These are phyloP conservation scores for Phymastichus coffea DNA, from an alignment of 1,140 invertebrate genomes.

Conservation along the genomic window DNA sequence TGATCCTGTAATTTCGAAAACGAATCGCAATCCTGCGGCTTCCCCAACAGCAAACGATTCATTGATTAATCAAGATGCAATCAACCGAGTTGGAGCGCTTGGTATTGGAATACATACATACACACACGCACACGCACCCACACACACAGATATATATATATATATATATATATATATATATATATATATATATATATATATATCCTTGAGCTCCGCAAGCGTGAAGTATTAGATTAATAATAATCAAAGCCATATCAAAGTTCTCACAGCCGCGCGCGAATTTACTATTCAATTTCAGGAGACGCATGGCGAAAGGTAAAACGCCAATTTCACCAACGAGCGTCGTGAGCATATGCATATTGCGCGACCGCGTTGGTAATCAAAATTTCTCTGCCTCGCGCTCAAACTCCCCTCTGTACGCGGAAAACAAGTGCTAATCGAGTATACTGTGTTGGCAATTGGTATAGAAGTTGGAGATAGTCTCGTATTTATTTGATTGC, in stretches of 20 bases:
- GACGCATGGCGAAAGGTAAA: neutral
- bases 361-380: neutral
- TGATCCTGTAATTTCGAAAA: neutral
- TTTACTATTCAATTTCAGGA: slow-evolving; percentile 18
- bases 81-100: no score
- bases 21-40: neutral
- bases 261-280: neutral
- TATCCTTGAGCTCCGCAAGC: neutral
- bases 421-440: no score
- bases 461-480: no score
- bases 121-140: no score
- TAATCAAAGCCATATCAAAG: neutral
- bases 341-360: neutral
- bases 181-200: no score
- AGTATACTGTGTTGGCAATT: no score
- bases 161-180: no score
- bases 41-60: neutral
- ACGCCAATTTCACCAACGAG: slow-evolving; percentile 18
- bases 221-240: slow-evolving; percentile 16
- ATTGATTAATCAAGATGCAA: no score
- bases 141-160: no score
- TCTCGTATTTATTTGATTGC: no score
- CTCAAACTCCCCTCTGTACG: no score
- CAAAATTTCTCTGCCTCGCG: slow-evolving; percentile 13
- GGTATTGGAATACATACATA: no score